Evolutionary conservation across 1,140 invertebrate species (phyloP).

Genomic region (Diploscapter pachys): DNA sequence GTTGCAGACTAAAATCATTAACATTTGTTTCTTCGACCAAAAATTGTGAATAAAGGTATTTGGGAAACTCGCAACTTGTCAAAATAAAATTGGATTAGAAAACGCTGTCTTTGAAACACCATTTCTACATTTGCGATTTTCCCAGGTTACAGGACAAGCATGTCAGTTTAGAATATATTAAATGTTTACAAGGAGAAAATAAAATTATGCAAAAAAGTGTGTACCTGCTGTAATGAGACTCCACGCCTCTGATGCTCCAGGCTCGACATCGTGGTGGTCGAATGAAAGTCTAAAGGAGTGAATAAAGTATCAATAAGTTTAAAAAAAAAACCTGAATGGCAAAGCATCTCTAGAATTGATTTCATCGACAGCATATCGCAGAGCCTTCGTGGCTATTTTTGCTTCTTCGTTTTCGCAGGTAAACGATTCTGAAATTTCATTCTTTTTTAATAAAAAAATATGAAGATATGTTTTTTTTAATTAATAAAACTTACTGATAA

Average conservation of each 20-base stretch:
- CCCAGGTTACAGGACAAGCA: no score
- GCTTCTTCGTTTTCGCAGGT: slow-evolving; percentile 15
- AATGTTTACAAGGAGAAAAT: no score
- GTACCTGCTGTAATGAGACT: slow-evolving; percentile 11
- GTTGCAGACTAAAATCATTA: slow-evolving; percentile 20
- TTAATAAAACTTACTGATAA: slow-evolving; percentile 10
- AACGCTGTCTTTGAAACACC: no score
- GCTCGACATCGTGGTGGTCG: slow-evolving; percentile 23
- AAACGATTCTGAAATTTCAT: slow-evolving; percentile 23
- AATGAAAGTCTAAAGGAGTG: slow-evolving; percentile 27
- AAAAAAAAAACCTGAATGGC: slow-evolving; percentile 13
- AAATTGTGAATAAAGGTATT: no score
- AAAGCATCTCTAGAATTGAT: slow-evolving; percentile 31
- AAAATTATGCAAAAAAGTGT: background rate
- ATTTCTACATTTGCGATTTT: no score
- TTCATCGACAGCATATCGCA: slow-evolving; percentile 24
- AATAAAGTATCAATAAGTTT: no score
- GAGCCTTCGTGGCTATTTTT: slow-evolving; percentile 13
- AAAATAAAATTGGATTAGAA: no score
- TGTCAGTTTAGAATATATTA: no score
- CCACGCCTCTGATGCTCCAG: slow-evolving; percentile 27
- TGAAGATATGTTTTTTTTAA: background rate
- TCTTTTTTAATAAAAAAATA: no score
- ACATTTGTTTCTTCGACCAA: background rate
- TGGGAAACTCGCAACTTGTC: no score